phyloP scores from a whole-genome alignment of 2,888 invertebrate genomes.

The Dynastes hyllus region DNA sequence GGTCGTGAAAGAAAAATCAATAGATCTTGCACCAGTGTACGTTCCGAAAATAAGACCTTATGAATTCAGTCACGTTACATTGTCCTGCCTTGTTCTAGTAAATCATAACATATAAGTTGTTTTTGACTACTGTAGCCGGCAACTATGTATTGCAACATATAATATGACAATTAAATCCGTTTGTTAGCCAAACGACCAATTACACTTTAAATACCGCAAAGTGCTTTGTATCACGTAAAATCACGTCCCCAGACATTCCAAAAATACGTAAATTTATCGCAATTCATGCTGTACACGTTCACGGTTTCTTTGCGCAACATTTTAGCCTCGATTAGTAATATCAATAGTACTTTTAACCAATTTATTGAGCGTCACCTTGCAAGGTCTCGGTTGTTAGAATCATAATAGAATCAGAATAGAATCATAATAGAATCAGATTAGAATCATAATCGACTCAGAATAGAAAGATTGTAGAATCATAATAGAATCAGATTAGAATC shows the following conservation, averaged over 20 bases:
- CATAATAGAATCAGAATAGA: too few species aligned
- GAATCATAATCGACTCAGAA: too few species aligned
- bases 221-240: not conserved
- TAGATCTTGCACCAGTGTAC: too few species aligned
- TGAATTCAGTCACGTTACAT: too few species aligned
- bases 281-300: not conserved
- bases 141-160: not conserved
- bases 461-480: too few species aligned
- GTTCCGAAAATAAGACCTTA: too few species aligned
- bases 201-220: not conserved
- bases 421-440: too few species aligned
- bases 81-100: not conserved
- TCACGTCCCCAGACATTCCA: conserved; percentile 1
- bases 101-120: not conserved
- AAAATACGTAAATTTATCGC: not conserved
- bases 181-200: not conserved
- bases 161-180: not conserved
- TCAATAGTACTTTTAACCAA: not conserved
- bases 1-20: too few species aligned
- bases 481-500: too few species aligned
- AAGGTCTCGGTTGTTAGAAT: not conserved
- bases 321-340: conserved; percentile 4
- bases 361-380: conserved; percentile 1
- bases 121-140: not conserved
- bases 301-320: not conserved